phyloP scores from a whole-genome alignment of 2,888 invertebrate genomes.

The Hipparchia semele region DNA sequence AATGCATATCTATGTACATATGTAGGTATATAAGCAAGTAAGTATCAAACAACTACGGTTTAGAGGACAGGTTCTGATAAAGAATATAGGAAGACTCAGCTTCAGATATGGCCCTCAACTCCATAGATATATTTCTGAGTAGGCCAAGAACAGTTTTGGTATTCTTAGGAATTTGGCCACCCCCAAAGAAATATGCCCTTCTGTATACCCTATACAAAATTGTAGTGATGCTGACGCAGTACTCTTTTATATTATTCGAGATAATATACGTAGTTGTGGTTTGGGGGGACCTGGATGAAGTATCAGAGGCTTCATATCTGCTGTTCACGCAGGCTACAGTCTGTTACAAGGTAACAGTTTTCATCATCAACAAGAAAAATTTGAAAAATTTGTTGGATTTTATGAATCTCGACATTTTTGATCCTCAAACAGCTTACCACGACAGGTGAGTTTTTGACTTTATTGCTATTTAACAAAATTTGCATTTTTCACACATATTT shows the following conservation, averaged over 20 bases:
- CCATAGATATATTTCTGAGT: constrained; percentile 54
- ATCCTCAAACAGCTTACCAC: constrained; percentile 52
- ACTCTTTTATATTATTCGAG: constrained; percentile 64
- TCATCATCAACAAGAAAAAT: constrained; percentile 56
- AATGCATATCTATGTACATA: neutral
- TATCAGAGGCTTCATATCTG: constrained; percentile 67
- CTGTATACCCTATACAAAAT: constrained; percentile 53
- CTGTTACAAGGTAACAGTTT: constrained; percentile 66
- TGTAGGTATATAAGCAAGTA: neutral
- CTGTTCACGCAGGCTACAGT: constrained; percentile 70
- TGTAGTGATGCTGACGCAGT: constrained; percentile 59
- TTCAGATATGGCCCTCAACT: constrained; percentile 48
- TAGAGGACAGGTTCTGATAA: no score
- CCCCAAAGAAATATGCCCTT: constrained; percentile 46
- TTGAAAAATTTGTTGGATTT: constrained; percentile 51
- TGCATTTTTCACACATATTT: neutral
- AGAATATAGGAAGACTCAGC: neutral
- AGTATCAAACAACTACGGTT: neutral
- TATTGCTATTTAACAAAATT: neutral
- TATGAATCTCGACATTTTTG: constrained; percentile 59
- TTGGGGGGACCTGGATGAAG: constrained; percentile 67
- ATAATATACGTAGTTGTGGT: constrained; percentile 62
- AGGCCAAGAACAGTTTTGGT: constrained; percentile 57
- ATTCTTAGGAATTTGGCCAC: constrained; percentile 62
- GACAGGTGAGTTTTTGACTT: constrained; percentile 53